Evolutionary conservation across 2,113 vertebrate species (phyloP).

Genomic region (Dinomys branickii): DNA sequence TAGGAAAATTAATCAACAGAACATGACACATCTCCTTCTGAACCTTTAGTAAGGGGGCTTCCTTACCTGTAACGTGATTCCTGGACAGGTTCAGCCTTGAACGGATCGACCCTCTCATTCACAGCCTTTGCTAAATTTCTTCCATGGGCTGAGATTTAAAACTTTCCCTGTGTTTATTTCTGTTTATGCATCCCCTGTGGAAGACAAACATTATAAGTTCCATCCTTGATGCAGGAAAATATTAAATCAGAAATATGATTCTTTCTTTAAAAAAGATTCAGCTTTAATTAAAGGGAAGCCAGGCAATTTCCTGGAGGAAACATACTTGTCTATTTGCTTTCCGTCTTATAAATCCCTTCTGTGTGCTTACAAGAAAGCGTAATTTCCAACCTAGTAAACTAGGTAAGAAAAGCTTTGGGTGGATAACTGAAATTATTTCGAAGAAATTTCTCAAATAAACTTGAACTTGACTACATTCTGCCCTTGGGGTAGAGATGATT

Average conservation of each 20-base stretch:
- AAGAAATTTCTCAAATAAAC: constrained; percentile 31
- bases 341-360: constrained; percentile 14
- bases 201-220: constrained; percentile 19
- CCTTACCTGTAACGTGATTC: background rate
- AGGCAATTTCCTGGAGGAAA: background rate
- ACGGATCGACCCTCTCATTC: background rate
- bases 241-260: constrained; percentile 58
- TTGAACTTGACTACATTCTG: background rate
- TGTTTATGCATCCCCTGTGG: background rate
- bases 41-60: background rate
- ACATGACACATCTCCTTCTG: background rate
- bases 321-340: constrained; percentile 40
- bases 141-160: constrained; percentile 12
- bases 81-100: background rate
- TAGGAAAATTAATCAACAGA: background rate
- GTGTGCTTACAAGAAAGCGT: background rate
- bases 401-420: background rate
- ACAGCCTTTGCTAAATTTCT: background rate
- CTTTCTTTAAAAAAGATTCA: constrained; percentile 47
- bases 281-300: constrained; percentile 69
- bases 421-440: background rate
- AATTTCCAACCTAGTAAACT: background rate
- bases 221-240: constrained; percentile 53
- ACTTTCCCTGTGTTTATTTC: constrained; percentile 41
- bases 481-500: background rate